Base-by-base conservation (phyloP, 1,140 invertebrate species). In the Scaptomyza graminum region DNA sequence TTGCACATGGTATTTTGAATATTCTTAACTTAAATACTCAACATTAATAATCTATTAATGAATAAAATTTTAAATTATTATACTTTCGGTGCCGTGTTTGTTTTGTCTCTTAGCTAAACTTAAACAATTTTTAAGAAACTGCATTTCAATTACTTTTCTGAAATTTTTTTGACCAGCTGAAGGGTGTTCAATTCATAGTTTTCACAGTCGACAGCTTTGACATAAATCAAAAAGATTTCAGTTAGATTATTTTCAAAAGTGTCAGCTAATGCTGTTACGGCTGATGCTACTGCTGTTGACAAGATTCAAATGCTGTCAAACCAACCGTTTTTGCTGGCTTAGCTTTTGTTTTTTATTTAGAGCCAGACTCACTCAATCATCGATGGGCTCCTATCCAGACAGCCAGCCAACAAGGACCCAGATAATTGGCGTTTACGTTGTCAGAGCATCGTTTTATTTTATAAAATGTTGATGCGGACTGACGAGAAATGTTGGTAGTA, bases 171-270 rank as follows among this genome's bases (percentile, higher is more conserved):
- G 11, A 5, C 11, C 18, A n/a, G 7, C 52, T 25, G 13, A 12
- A n/a, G 50, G 50, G 13, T 31, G 5, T 31, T 5, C 28, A 31
- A 3, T 31, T 31, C 28, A 31, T 31, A 4, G 5, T 31, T 31
- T 7, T 5, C 28, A 5, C 28, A 34, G 18, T 67, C 49, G 56
- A 60, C 54, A 67, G 15, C 66, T 47, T 87, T 81, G 82, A 85
- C 82, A 85, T 85, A 87, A 87, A 85, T 85, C 81, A 87, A 77
- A 87, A 70, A 81, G 75, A 87, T 78, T 67, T 60, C 63, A 43
- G 55, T 25, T 41, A 77, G 82, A 85, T 85, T 87, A 81, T 66
- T 78, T 85, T 74, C 59, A 76, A 72, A 81, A 1, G 72, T 76
- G 74, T 50, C 74, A 73, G 49, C 57, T 28, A 72, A 74, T 79